Conservation (phyloP, 2,113 vertebrate genomes). For the Lota lota region DNA sequence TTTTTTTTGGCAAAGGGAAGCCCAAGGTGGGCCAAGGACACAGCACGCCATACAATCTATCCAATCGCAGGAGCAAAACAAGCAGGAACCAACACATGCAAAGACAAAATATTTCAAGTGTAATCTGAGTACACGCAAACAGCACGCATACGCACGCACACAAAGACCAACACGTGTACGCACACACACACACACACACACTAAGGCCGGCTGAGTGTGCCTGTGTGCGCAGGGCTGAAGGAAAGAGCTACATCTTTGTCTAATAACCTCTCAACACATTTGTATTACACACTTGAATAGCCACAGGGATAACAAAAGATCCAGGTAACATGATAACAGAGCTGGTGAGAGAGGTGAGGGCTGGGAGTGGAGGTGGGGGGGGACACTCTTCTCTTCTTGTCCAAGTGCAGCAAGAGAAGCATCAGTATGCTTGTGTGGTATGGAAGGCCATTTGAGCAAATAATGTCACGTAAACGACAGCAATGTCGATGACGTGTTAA, state of each 20-base stretch:
- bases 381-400: no score
- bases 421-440: no score
- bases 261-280: not conserved
- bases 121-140: not conserved
- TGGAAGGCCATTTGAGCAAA: no score
- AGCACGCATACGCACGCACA: no score
- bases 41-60: slow-evolving; percentile 30
- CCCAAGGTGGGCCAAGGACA: slow-evolving; percentile 27
- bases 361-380: no score
- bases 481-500: no score
- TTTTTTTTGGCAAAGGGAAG: slow-evolving; percentile 30
- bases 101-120: not conserved
- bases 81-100: not conserved
- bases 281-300: slow-evolving; percentile 17
- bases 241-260: not conserved
- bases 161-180: not conserved
- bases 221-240: not conserved
- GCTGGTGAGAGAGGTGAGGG: no score
- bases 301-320: slow-evolving; percentile 16
- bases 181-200: not conserved
- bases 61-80: slow-evolving; percentile 17
- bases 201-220: no score
- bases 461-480: no score
- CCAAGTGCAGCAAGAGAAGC: no score
- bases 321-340: slow-evolving; percentile 16